Base-by-base conservation (phyloP, 2,113 vertebrate species). In the Hypocryptadius cinnamomeus region DNA sequence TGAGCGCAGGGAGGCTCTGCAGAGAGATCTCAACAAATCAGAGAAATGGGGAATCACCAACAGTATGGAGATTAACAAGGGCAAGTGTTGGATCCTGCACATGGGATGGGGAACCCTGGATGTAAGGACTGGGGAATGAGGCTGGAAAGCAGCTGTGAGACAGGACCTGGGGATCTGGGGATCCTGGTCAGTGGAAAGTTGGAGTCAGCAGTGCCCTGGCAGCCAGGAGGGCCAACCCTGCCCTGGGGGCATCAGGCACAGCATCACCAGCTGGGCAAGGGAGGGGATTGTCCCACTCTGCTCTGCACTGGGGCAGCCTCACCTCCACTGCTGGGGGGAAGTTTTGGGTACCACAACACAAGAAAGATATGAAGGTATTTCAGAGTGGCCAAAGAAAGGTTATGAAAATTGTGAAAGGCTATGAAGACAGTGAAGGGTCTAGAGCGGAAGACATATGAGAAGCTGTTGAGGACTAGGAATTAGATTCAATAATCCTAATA, bases 241-340 rank as follows among this genome's bases (percentile, higher is more conserved):
- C n/a, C 39, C 53, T 45, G n/a, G 13, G 14, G 17, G 1, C 16
- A 68, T 60, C 69, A 74, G 21, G 23, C 7, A n/a, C 20, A 66
- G 19, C 37, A 44, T 30, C 2, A 1, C 15, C 60, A 39, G 9
- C 39, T 0, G 0, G 24, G 28, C 3, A 11, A 53, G 28, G 13
- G 11, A 59, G 4, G 27, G 40, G 27, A 59, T 39, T 24, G 33
- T 45, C 5, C 59, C 0, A 0, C 35, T 23, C 33, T 59, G 39
- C 16, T 74, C 53, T 68, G 47, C 3, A 1, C 47, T 76, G 61
- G 14, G 3, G 1, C 0, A 0, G 16, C 30, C 30, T 81, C 45
- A 40, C 3, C 30, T 35, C 0, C 0, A n/a, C 17, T 31, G 0
- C 15, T 45, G 39, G n/a, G 31, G 5, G 5, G 3, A 13, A 45